Evolutionary conservation across 2,888 invertebrate genomes (phyloP).

Genomic region (Sarcophaga carnaria): DNA sequence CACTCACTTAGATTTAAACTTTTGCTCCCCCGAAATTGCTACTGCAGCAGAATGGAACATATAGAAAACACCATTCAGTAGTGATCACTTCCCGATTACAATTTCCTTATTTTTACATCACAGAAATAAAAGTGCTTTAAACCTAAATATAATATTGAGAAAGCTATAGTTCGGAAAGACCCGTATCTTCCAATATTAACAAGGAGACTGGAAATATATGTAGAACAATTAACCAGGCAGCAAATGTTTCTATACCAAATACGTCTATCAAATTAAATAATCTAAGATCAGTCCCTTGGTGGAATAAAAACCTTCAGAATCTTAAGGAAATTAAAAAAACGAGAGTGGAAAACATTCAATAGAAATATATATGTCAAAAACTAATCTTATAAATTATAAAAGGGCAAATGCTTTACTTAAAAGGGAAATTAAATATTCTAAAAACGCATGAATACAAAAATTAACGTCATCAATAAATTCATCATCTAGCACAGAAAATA

Average conservation of each 20-base stretch:
- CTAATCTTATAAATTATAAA: neutral
- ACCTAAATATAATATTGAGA: too few relatives aligned
- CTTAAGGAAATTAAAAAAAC: neutral
- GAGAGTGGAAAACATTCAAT: neutral
- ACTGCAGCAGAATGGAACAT: neutral
- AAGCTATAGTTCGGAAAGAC: too few relatives aligned
- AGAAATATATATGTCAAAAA: neutral
- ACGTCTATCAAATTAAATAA: too few relatives aligned
- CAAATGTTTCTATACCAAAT: too few relatives aligned
- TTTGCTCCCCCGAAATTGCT: neutral
- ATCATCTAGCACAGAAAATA: neutral
- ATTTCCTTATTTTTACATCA: neutral
- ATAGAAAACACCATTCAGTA: neutral
- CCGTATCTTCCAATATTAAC: too few relatives aligned
- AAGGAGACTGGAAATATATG: too few relatives aligned
- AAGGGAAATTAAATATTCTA: neutral
- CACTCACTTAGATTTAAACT: neutral
- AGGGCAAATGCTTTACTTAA: neutral
- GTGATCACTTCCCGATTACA: constrained; percentile 3
- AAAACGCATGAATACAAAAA: neutral
- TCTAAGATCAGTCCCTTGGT: too few relatives aligned
- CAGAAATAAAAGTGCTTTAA: neutral
- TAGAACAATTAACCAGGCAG: too few relatives aligned
- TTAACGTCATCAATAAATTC: constrained; percentile 7
- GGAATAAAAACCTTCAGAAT: too few relatives aligned